phyloP scores from a whole-genome alignment of 1,140 invertebrate genomes.

The Melipona quadrifasciata region DNA sequence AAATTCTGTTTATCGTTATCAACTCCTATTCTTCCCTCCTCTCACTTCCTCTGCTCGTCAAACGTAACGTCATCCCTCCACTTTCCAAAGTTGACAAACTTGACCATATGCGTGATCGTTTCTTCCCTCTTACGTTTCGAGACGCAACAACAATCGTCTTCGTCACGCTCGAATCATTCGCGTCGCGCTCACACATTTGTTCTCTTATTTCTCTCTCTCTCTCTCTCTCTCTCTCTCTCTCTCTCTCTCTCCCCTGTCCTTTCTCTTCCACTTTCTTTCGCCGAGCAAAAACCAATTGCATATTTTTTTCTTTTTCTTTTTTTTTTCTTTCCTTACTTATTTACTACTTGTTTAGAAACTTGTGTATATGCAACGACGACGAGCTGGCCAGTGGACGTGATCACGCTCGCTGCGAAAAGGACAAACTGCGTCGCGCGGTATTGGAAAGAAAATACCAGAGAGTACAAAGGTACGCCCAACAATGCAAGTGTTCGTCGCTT shows the following conservation, averaged over 20 bases:
- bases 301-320: background rate
- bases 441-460: background rate
- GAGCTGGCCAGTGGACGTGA: conserved; percentile 52
- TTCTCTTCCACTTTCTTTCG: background rate
- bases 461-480: background rate
- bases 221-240: too few species aligned
- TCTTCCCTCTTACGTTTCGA: background rate
- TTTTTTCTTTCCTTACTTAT: conserved; percentile 68
- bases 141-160: background rate
- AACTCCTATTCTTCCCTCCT: conserved; percentile 4
- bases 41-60: background rate
- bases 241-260: too few species aligned
- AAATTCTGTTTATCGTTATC: conserved; percentile 21
- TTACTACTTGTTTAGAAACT: conserved; percentile 52
- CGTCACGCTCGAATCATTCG: background rate
- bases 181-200: background rate
- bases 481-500: background rate
- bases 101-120: background rate
- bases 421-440: background rate
- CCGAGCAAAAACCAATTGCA: conserved; percentile 28
- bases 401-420: background rate
- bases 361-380: conserved; percentile 28
- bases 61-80: background rate
- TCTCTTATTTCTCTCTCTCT: too few species aligned
- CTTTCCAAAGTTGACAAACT: background rate